Evolutionary conservation across 2,797 vertebrate genomes (phyloP), one percentile per base, ranked within the genome.

Genomic region (Melanotaenia parkinsoni): DNA sequence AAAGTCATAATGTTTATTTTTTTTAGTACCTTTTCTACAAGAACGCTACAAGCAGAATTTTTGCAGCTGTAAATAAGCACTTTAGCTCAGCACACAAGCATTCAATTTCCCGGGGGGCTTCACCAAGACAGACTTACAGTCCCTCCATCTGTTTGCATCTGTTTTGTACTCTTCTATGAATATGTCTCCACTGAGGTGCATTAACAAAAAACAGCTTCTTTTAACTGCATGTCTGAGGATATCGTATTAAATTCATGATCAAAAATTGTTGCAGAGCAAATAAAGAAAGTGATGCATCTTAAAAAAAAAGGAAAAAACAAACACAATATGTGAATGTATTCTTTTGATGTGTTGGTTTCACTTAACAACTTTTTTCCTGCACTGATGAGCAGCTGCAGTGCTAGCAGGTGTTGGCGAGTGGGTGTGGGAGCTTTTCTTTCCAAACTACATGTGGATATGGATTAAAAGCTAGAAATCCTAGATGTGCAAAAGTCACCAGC

Each of bases 101-200:
- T 80, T 37, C 18, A 51, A 7, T n/a, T 78, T 50, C 5, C 22
- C 6, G 28, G 7, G 45, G 66, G 70, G 22, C 65, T 64, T 64
- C 58, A 38, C 22, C 37, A 33, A 37, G 62, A 78, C 63, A 81
- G 75, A 82, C 83, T 86, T 81, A 79, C 26, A 64, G 64, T 54
- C 61, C 24, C 8, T 73, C 74, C 76, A 83, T 88, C 81, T 86
- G 86, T 82, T 81, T 53, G 53, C 58, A 33, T 70, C 74, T 11
- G 22, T 53, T 26, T 53, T 53, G n/a, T 24, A 1, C 20, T 5
- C 12, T 53, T 53, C 9, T 24, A 26, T 24, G 24, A 24, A 22
- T 26, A 22, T 3, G 20, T 22, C 50, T 51, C n/a, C n/a, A 51
- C n/a, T 53, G 51, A 53, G 40, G 40, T 24, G 47, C 20, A 8